phyloP scores from a whole-genome alignment of 2,888 invertebrate genomes.

The Stratiomys singularior region DNA sequence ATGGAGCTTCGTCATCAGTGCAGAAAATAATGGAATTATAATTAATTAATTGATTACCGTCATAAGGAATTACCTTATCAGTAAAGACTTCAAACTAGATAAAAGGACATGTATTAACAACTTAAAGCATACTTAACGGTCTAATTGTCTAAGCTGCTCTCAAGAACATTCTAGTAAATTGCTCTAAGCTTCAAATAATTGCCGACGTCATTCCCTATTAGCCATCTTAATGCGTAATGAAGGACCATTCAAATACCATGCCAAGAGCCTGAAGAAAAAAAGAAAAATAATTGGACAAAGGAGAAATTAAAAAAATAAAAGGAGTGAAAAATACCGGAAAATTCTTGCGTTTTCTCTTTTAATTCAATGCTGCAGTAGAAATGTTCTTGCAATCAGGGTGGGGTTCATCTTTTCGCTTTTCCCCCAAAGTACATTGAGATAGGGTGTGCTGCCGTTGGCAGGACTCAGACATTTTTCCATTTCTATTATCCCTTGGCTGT shows the following conservation, averaged over 20 bases:
- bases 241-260: background rate
- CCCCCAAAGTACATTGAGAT: background rate
- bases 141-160: too few relatives aligned
- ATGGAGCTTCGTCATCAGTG: background rate
- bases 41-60: background rate
- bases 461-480: conserved; percentile 17
- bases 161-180: too few relatives aligned
- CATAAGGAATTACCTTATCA: background rate
- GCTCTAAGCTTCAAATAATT: background rate
- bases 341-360: background rate
- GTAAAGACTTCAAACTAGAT: background rate
- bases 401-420: background rate
- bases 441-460: background rate
- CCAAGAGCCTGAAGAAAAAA: background rate
- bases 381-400: background rate
- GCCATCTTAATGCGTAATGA: background rate
- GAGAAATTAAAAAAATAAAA: background rate
- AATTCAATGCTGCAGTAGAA: background rate
- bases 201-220: background rate
- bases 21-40: background rate
- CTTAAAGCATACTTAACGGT: too few relatives aligned
- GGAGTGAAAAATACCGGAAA: background rate
- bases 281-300: background rate
- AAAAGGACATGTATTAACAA: too few relatives aligned
- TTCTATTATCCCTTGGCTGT: conserved; percentile 32